Percentiles rank a stretch among this genome's conserved stretches.
Evolutionary conservation across 2,888 invertebrate species (phyloP).

Genomic region (Loripinus fragilis): DNA sequence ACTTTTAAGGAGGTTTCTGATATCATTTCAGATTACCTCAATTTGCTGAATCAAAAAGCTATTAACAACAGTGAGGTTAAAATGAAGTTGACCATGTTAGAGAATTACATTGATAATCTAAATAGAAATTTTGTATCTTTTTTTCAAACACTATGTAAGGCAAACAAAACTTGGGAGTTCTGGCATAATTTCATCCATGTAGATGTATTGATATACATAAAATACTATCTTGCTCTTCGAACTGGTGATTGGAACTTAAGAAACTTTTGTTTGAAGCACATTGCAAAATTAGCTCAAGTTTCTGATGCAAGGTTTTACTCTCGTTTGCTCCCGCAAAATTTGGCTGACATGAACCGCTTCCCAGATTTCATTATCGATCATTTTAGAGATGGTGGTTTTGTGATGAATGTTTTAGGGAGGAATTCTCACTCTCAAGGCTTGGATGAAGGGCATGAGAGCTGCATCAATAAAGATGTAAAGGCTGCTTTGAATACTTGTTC

Average conservation of each 20-base stretch:
- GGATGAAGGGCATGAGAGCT: slow-evolving; percentile 23
- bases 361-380: not conserved
- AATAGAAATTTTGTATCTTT: not conserved
- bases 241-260: not conserved
- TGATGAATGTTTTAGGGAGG: not conserved
- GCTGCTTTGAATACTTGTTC: slow-evolving; percentile 5
- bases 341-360: not conserved
- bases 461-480: slow-evolving; percentile 12
- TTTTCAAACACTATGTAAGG: not conserved
- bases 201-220: not conserved
- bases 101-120: not conserved
- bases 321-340: not conserved
- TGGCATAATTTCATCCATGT: slow-evolving; percentile 9
- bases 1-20: not conserved
- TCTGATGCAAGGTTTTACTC: not conserved
- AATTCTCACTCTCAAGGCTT: slow-evolving; percentile 9
- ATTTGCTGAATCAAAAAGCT: not conserved
- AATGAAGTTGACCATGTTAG: not conserved
- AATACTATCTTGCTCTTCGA: not conserved
- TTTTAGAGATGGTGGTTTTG: not conserved
- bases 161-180: not conserved
- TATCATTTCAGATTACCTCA: not conserved
- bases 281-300: not conserved
- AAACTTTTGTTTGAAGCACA: not conserved
- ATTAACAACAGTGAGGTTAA: not conserved